phyloP scores from a whole-genome alignment of 2,113 vertebrate genomes.

The Sprattus sprattus region DNA sequence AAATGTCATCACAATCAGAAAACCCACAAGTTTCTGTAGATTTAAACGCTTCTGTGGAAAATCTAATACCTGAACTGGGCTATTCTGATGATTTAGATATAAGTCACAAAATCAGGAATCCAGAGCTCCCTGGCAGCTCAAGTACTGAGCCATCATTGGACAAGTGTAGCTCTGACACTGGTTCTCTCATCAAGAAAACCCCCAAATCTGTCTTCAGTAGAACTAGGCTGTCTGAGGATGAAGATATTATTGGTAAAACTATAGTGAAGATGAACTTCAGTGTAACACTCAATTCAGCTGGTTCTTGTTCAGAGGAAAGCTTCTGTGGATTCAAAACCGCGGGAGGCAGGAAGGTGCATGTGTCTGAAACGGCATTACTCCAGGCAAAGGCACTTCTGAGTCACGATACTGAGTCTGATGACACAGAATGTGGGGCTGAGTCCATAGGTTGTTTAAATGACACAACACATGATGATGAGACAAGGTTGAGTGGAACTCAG shows the following conservation, averaged over 20 bases:
- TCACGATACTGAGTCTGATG: conserved; percentile 20
- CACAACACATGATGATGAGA: neutral
- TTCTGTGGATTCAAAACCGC: conserved; percentile 75
- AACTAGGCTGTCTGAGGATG: neutral
- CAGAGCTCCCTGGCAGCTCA: neutral
- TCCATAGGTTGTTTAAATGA: neutral
- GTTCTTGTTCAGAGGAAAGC: conserved; percentile 16
- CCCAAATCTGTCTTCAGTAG: neutral
- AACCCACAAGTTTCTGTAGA: neutral
- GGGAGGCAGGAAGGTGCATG: conserved; percentile 68
- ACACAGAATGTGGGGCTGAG: neutral
- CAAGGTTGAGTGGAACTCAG: too few species aligned
- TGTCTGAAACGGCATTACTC: conserved; percentile 70
- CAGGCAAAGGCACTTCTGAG: conserved; percentile 36
- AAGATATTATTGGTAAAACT: neutral
- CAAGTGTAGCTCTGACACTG: neutral
- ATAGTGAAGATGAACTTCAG: neutral
- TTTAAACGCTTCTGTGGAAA: too few species aligned
- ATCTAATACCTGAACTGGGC: neutral
- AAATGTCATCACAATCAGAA: neutral
- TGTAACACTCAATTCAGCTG: neutral
- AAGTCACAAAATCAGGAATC: neutral
- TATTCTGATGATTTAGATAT: neutral
- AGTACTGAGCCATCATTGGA: neutral
- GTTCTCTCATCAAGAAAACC: neutral